These are phyloP conservation scores for Lasius platythorax DNA, from an alignment of 2,888 invertebrate species.

Conservation along the genomic window DNA sequence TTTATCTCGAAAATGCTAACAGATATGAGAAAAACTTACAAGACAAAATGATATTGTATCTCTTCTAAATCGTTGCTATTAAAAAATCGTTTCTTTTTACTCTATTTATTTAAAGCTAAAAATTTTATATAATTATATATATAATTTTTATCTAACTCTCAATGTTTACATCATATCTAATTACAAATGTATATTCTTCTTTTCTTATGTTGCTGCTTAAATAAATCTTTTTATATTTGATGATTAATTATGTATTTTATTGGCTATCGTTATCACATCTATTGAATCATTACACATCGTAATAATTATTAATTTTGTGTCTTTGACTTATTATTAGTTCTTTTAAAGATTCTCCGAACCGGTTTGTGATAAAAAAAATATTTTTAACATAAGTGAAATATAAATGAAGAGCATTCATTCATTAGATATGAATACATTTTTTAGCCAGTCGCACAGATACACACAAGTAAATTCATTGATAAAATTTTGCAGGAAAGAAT, in stretches of 20 bases:
- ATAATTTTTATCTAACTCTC: not conserved
- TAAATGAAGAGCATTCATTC: not conserved
- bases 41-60: not conserved
- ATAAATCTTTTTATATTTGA: not conserved
- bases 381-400: not conserved
- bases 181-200: slow-evolving; percentile 4
- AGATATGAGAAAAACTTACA: not conserved
- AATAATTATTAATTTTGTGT: slow-evolving; percentile 28
- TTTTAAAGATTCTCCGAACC: slow-evolving; percentile 4
- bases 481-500: not conserved
- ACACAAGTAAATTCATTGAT: not conserved
- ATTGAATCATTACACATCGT: not conserved
- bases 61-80: not conserved
- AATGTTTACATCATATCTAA: not conserved
- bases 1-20: not conserved
- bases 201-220: not conserved
- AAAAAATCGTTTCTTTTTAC: not conserved
- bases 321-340: not conserved
- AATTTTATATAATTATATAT: not conserved
- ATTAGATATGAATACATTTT: not conserved
- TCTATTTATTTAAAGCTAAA: slow-evolving; percentile 16
- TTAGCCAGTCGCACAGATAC: not conserved
- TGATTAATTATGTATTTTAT: slow-evolving; percentile 3
- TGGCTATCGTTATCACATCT: not conserved
- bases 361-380: not conserved